Evolutionary conservation across 92 coral and sea anemone species (phyloP).

Genomic region (Siderastrea siderea): DNA sequence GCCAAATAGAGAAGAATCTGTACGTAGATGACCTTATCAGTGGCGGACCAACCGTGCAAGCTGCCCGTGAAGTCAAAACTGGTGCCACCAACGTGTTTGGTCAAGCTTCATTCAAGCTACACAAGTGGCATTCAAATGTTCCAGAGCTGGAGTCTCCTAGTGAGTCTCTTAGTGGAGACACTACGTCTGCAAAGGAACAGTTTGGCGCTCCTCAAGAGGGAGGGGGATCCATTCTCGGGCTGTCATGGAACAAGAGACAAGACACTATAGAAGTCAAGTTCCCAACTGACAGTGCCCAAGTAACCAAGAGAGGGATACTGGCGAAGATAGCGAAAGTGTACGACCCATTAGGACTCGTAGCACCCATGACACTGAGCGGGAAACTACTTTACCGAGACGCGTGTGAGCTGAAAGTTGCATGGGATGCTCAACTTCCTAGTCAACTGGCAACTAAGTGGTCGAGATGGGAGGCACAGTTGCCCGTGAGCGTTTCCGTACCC

Average conservation of each 20-base stretch:
- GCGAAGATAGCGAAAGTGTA: neutral
- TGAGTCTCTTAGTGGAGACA: neutral
- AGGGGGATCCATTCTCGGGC: neutral
- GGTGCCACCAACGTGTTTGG: neutral
- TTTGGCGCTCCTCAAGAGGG: neutral
- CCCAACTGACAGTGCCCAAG: neutral
- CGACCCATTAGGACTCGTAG: neutral
- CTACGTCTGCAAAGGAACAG: slow-evolving; percentile 4
- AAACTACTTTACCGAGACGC: neutral
- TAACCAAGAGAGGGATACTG: neutral
- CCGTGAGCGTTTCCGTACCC: neutral
- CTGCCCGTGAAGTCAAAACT: neutral
- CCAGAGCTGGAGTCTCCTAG: slow-evolving; percentile 9
- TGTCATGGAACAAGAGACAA: neutral
- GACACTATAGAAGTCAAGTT: slow-evolving; percentile 1
- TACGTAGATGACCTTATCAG: slow-evolving; percentile 4
- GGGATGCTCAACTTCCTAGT: too few relatives aligned
- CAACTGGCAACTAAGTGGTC: neutral
- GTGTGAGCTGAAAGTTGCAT: neutral
- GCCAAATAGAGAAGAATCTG: neutral
- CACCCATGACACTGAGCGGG: slow-evolving; percentile 1
- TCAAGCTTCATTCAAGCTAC: neutral
- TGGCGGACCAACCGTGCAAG: neutral
- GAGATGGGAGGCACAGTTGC: neutral
- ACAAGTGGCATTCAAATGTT: neutral